A percentile compares a stretch with the other conserved stretches of the same genome.
Conservation (phyloP, 2,113 vertebrate species). For the Leptobrachium leishanense region DNA sequence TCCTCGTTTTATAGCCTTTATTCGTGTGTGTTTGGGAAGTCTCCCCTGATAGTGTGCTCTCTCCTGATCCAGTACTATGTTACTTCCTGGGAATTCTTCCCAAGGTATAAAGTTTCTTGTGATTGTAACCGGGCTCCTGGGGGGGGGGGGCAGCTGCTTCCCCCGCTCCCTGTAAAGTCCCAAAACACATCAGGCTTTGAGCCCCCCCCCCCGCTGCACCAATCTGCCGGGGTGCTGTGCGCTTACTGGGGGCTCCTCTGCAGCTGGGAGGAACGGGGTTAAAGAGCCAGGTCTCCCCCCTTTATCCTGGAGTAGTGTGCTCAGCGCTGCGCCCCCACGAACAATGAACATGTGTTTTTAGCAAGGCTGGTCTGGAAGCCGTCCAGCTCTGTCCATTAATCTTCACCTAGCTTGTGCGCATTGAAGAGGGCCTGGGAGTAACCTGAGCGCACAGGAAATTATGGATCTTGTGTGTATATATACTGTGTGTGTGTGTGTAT, state of each 20-base stretch:
- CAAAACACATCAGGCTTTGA: too few relatives aligned
- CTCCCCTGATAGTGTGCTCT: constrained; percentile 5
- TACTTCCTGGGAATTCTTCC: constrained; percentile 30
- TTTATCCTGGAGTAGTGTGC: neutral
- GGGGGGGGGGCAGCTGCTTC: constrained; percentile 22
- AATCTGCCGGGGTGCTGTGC: neutral
- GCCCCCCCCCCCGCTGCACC: too few relatives aligned
- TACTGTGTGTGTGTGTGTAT: too few relatives aligned
- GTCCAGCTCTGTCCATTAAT: neutral
- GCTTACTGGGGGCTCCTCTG: too few relatives aligned
- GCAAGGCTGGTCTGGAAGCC: neutral
- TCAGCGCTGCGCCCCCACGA: neutral
- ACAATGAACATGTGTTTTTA: constrained; percentile 7
- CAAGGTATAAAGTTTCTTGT: neutral
- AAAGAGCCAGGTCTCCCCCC: neutral
- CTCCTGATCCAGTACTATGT: neutral
- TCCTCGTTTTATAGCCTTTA: too few relatives aligned
- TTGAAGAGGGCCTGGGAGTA: neutral
- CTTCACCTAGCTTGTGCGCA: neutral
- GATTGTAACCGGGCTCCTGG: constrained; percentile 35
- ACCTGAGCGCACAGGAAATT: neutral
- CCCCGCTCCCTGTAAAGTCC: neutral
- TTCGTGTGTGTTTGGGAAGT: neutral
- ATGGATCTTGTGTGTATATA: too few relatives aligned
- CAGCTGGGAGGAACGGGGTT: too few relatives aligned